These are phyloP conservation scores for Vesta saturnalis DNA, from an alignment of 2,888 invertebrate genomes.

Conservation along the genomic window DNA sequence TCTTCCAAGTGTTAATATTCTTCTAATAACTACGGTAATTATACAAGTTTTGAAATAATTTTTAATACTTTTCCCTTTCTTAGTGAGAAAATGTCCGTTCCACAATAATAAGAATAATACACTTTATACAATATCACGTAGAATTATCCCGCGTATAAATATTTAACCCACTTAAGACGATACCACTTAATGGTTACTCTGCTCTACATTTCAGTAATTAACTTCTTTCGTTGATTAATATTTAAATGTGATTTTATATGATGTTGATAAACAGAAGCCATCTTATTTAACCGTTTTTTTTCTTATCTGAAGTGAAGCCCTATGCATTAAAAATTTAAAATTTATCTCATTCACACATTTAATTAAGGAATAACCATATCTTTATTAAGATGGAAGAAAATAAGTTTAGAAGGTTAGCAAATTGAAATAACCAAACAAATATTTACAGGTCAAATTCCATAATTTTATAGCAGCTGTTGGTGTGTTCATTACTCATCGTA, in stretches of 20 bases:
- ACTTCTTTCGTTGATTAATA: background rate
- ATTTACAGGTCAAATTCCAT: slow-evolving; percentile 35
- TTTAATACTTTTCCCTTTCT: too few relatives aligned
- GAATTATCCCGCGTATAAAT: background rate
- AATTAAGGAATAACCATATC: background rate
- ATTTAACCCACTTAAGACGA: slow-evolving; percentile 2
- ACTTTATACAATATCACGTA: too few relatives aligned
- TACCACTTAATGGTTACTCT: background rate
- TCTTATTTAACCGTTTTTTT: background rate
- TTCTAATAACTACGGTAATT: too few relatives aligned
- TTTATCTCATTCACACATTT: slow-evolving; percentile 1
- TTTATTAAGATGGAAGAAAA: slow-evolving; percentile 7
- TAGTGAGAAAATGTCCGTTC: too few relatives aligned
- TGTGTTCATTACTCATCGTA: slow-evolving; percentile 41
- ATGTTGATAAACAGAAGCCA: background rate
- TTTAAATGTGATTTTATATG: background rate
- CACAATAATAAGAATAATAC: too few relatives aligned
- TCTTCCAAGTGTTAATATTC: too few relatives aligned
- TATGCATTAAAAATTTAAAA: background rate
- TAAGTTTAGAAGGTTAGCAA: slow-evolving; percentile 5
- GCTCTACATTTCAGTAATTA: background rate
- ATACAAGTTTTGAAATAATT: too few relatives aligned
- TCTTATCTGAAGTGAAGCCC: background rate
- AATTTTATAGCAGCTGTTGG: slow-evolving; percentile 32
- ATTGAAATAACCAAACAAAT: slow-evolving; percentile 17